These are phyloP conservation scores for Protodeltote pygarga DNA, from an alignment of 2,888 invertebrate genomes.

Conservation along the genomic window DNA sequence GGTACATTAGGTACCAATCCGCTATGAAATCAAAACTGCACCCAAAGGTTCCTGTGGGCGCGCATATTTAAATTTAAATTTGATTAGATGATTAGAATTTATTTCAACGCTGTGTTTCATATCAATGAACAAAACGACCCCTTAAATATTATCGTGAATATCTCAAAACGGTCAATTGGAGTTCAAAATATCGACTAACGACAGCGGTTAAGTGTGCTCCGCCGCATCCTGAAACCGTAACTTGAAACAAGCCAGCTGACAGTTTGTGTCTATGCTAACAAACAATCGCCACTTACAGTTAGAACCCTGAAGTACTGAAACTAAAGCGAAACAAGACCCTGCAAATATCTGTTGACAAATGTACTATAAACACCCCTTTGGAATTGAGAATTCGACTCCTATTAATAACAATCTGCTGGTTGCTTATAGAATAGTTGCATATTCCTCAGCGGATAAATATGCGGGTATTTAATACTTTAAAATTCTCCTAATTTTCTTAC, in stretches of 20 bases:
- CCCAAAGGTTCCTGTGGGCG: too few species aligned
- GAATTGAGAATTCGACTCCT: conserved; percentile 5
- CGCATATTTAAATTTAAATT: too few species aligned
- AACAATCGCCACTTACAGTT: conserved; percentile 44
- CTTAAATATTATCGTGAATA: conserved; percentile 3
- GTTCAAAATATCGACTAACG: conserved; percentile 28
- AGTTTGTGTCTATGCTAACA: conserved; percentile 56
- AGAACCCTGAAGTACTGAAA: conserved; percentile 19
- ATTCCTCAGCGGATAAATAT: too few species aligned
- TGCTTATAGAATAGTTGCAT: too few species aligned
- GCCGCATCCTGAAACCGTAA: conserved; percentile 49
- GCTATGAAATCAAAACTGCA: too few species aligned
- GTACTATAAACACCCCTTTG: not conserved
- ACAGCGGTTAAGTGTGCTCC: conserved; percentile 33
- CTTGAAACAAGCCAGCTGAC: conserved; percentile 61
- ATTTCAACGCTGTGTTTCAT: too few species aligned
- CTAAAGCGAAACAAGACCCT: conserved; percentile 18
- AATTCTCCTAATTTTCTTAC: too few species aligned
- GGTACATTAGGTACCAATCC: too few species aligned
- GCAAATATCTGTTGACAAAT: conserved; percentile 21
- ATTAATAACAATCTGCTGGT: conserved; percentile 33
- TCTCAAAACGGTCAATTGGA: conserved; percentile 15
- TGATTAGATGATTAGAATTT: too few species aligned
- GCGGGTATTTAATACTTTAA: too few species aligned
- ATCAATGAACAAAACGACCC: too few species aligned